Base-by-base conservation (phyloP, 2,888 invertebrate species). In the Cyclophora punctaria region DNA sequence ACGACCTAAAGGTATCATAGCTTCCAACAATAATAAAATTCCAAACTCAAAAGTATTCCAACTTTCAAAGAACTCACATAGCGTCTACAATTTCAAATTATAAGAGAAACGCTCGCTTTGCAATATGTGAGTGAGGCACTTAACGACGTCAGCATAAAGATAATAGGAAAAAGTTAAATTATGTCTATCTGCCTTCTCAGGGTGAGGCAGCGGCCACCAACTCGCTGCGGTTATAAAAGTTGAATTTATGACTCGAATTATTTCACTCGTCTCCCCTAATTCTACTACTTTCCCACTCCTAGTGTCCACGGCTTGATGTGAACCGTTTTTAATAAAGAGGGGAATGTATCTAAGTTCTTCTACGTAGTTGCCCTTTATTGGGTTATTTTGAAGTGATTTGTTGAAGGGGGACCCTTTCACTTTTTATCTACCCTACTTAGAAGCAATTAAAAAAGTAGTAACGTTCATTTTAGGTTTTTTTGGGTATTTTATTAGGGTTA, bases 141-240 rank as follows among this genome's bases (percentile, higher is more conserved):
- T 81, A 82, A 83, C 79, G 71, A 70, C 75, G 81, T 85, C 84
- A 83, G 83, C 84, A 77, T 80, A 84, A 86, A 86, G 82, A 86
- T 87, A 87, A 87, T 87, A 85, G 84, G 87, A 85, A 87, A 88
- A 88, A 86, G 88, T 86, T 88, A 86, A 86, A 87, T 85, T 81
- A 84, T 84, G 83, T 86, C 83, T 83, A 86, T 81, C 81, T 73
- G 73, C 75, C 77, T 71, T 73, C 80, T 77, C 70, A 71, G 66
- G 62, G 65, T 63, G 65, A 53, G 63, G 61, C 71, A 58, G 61
- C 72, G 61, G 67, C 69, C 62, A 63, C 50, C 53, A 57, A 51
- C 69, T 71, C 71, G 70, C 64, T 65, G 65, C 62, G 70, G 80
- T 78, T 80, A 83, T 85, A 84, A 85, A 87, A 86, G 75, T 84